phyloP scores from a whole-genome alignment of 1,140 invertebrate genomes.

The Kradibia gibbosae region DNA sequence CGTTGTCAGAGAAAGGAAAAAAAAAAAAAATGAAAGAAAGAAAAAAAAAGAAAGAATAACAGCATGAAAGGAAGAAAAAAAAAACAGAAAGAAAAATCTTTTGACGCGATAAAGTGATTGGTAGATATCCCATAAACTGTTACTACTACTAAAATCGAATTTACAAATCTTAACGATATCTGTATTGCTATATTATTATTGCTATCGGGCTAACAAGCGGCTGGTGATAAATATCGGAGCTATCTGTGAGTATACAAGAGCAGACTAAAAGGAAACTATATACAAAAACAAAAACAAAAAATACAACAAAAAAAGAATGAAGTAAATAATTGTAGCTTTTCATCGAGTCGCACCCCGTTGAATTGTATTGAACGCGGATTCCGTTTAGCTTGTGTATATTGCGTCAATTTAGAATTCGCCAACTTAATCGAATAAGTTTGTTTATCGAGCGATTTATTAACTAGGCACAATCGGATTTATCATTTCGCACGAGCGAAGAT shows the following conservation, averaged over 20 bases:
- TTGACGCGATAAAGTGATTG: slow-evolving; percentile 58
- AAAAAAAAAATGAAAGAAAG: slow-evolving; percentile 29
- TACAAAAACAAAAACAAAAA: not conserved
- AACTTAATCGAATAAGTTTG: slow-evolving; percentile 32
- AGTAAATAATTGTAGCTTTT: slow-evolving; percentile 28
- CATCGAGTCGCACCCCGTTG: slow-evolving; percentile 5
- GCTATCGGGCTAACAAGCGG: slow-evolving; percentile 35
- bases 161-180: slow-evolving; percentile 47
- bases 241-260: slow-evolving; percentile 20
- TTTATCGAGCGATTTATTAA: slow-evolving; percentile 30
- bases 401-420: not conserved
- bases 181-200: slow-evolving; percentile 52
- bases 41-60: slow-evolving; percentile 1
- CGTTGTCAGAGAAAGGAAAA: slow-evolving; percentile 53
- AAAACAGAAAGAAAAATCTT: not conserved
- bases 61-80: slow-evolving; percentile 35
- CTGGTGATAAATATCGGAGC: not conserved
- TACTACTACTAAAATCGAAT: slow-evolving; percentile 55
- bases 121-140: slow-evolving; percentile 60
- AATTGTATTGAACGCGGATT: slow-evolving; percentile 27
- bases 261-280: not conserved
- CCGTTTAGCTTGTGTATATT: slow-evolving; percentile 14
- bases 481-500: slow-evolving; percentile 29
- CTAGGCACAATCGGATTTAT: slow-evolving; percentile 42
- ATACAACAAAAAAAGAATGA: not conserved